Percentiles rank a stretch among this genome's conserved stretches.
Evolutionary conservation across 1,140 invertebrate species (phyloP).

Genomic region (Ephestia elutella): DNA sequence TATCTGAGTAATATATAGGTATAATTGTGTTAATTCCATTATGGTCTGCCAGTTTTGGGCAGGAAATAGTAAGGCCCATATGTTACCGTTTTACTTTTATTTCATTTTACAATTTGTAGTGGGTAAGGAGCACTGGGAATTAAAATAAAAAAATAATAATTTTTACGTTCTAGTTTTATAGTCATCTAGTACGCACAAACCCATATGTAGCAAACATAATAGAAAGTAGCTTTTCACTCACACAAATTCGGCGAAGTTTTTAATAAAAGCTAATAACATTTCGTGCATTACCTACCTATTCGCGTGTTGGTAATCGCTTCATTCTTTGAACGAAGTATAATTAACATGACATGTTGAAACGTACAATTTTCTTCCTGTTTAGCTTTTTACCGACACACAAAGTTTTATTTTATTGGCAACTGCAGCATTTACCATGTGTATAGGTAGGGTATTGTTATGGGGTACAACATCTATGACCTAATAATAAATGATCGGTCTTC

Average conservation of each 20-base stretch:
- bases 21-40: constrained; percentile 25
- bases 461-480: too few species aligned
- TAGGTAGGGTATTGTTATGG: too few species aligned
- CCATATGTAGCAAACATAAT: too few species aligned
- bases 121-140: neutral
- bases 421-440: too few species aligned
- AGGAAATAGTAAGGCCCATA: neutral
- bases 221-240: too few species aligned
- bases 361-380: neutral
- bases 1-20: constrained; percentile 22
- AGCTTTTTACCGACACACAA: neutral
- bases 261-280: constrained; percentile 4
- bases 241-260: neutral
- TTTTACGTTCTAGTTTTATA: too few species aligned
- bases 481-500: too few species aligned
- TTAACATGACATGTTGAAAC: constrained; percentile 11
- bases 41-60: constrained; percentile 4
- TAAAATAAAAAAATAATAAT: neutral
- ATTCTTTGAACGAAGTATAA: constrained; percentile 13
- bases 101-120: too few species aligned
- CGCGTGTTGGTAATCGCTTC: constrained; percentile 12
- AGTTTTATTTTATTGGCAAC: too few species aligned
- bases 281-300: constrained; percentile 9
- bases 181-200: too few species aligned
- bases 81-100: neutral